These are phyloP conservation scores for Amblyopsis hoosieri DNA, from an alignment of 2,797 vertebrate species.

Conservation along the genomic window DNA sequence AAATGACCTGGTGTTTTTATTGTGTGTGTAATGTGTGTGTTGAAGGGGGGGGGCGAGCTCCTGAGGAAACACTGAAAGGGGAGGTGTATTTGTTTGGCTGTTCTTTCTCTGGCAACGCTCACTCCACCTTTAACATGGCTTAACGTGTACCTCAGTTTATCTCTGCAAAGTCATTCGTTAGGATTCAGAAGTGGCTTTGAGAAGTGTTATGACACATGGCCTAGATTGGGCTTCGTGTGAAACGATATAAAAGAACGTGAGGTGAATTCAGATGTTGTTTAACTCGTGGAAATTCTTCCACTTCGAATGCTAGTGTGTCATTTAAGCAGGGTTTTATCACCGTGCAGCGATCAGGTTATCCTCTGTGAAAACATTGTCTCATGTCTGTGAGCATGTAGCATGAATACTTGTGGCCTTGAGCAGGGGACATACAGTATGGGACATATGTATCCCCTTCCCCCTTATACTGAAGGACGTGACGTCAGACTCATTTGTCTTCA, in stretches of 20 bases:
- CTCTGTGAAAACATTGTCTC: too few relatives aligned
- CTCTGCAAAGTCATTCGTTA: constrained; percentile 31
- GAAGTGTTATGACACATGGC: constrained; percentile 26
- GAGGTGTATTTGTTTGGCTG: too few relatives aligned
- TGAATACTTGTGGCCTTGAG: too few relatives aligned
- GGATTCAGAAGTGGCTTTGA: constrained; percentile 44
- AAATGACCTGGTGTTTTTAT: too few relatives aligned
- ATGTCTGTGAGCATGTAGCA: too few relatives aligned
- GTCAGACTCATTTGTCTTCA: constrained; percentile 31
- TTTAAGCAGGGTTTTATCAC: constrained; percentile 35
- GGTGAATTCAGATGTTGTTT: constrained; percentile 39
- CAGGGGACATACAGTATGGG: too few relatives aligned
- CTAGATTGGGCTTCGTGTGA: constrained; percentile 46
- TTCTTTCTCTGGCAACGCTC: too few relatives aligned
- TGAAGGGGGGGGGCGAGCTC: too few relatives aligned
- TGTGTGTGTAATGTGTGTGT: too few relatives aligned
- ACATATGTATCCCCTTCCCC: constrained; percentile 13
- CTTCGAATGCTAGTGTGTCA: constrained; percentile 38
- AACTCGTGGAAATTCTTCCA: constrained; percentile 43
- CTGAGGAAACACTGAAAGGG: too few relatives aligned
- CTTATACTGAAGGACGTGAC: constrained; percentile 20
- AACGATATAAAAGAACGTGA: constrained; percentile 12
- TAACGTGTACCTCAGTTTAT: constrained; percentile 25
- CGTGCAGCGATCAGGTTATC: too few relatives aligned
- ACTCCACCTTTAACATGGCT: too few relatives aligned